phyloP scores from a whole-genome alignment of 2,797 vertebrate genomes.

The Lemur catta region DNA sequence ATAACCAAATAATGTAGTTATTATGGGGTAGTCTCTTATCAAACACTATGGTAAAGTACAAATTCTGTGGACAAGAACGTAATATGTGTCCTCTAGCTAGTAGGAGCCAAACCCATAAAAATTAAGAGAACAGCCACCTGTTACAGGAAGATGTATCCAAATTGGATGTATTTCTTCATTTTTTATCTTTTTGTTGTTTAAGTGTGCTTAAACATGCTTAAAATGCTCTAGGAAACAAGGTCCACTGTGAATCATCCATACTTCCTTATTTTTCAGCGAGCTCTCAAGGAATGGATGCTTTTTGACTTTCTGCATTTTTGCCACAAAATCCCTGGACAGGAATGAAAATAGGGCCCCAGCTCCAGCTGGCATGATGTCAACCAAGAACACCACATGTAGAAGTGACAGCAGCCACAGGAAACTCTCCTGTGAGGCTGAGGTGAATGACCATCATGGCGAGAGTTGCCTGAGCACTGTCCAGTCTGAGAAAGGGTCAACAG shows the following conservation, averaged over 20 bases:
- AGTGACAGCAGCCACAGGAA: background rate
- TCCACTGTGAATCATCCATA: background rate
- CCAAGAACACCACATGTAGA: rapidly evolving
- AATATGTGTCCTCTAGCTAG: background rate
- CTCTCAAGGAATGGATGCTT: background rate
- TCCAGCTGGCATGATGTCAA: rapidly evolving
- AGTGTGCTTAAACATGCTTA: background rate
- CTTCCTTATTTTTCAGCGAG: background rate
- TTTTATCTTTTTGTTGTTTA: background rate
- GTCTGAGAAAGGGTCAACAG: background rate
- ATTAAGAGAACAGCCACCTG: background rate
- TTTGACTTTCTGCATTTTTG: background rate
- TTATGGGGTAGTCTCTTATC: background rate
- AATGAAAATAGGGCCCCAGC: background rate
- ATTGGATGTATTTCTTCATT: background rate
- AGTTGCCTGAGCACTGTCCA: too few relatives aligned
- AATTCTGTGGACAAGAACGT: background rate
- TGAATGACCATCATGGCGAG: rapidly evolving
- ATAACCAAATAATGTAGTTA: background rate
- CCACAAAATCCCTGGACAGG: background rate
- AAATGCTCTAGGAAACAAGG: background rate
- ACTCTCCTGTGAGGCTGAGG: background rate
- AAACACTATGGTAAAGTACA: background rate
- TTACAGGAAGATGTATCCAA: background rate
- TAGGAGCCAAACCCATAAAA: background rate